A percentile compares a stretch with the other conserved stretches of the same genome.
Evolutionary conservation across 2,888 invertebrate species (phyloP).

Genomic region (Eumacrocentrus americanus): DNA sequence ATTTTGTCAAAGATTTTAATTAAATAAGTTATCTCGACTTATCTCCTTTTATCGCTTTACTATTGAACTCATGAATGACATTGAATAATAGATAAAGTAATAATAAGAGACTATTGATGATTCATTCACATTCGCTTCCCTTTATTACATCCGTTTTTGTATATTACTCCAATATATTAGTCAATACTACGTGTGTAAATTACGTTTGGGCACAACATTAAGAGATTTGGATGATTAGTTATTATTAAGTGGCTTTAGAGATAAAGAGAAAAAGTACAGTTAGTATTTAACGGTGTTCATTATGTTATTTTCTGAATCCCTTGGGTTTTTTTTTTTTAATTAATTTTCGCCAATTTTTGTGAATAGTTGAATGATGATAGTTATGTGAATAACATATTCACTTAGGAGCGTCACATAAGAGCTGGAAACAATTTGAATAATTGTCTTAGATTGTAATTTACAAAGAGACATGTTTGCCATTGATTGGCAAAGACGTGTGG

Average conservation of each 20-base stretch:
- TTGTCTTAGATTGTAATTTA: neutral
- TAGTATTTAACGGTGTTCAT: slow-evolving; percentile 6
- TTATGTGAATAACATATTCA: neutral
- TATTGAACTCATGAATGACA: too few relatives aligned
- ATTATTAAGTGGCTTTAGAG: neutral
- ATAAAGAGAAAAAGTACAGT: neutral
- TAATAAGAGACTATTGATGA: neutral
- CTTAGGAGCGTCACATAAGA: neutral
- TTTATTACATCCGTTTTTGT: slow-evolving; percentile 52
- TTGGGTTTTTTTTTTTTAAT: slow-evolving; percentile 6
- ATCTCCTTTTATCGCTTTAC: too few relatives aligned
- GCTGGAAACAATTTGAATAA: neutral
- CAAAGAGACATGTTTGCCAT: neutral
- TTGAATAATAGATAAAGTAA: neutral
- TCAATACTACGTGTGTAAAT: slow-evolving; percentile 51
- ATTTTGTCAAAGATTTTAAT: too few relatives aligned
- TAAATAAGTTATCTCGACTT: too few relatives aligned
- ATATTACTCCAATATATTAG: slow-evolving; percentile 52
- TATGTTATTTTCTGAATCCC: neutral
- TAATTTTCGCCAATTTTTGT: neutral
- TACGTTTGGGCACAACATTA: slow-evolving; percentile 49
- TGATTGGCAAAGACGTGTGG: neutral
- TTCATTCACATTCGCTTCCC: slow-evolving; percentile 35
- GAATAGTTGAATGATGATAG: neutral
- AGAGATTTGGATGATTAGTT: slow-evolving; percentile 37